Percentiles rank a stretch among this genome's conserved stretches.
Conservation (phyloP, 1,140 invertebrate species). For the Ruditapes philippinarum region DNA sequence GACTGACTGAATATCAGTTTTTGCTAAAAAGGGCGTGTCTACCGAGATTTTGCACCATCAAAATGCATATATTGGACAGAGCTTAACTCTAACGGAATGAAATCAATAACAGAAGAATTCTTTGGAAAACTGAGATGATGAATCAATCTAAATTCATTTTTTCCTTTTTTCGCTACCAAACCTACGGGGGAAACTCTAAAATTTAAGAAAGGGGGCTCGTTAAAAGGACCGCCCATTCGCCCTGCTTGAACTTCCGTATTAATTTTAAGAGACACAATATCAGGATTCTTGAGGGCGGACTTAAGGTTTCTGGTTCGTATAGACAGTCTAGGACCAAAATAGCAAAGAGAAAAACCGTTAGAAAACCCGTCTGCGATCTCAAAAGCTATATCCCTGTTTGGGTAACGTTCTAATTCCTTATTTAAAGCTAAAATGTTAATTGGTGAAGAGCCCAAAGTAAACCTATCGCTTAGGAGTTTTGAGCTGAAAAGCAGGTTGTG, state of each 20-base stretch:
- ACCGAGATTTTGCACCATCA: conserved; percentile 59
- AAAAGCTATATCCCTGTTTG: neutral
- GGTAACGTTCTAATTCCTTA: neutral
- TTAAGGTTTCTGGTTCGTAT: conserved; percentile 25
- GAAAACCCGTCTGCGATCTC: neutral
- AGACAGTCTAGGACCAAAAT: neutral
- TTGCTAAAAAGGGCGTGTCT: neutral
- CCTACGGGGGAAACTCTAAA: conserved; percentile 50
- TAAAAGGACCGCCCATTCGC: conserved; percentile 35
- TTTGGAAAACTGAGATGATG: conserved; percentile 56
- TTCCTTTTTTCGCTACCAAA: conserved; percentile 48
- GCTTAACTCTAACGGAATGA: conserved; percentile 60
- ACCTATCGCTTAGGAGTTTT: neutral
- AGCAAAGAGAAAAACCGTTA: conserved; percentile 37
- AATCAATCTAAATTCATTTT: conserved; percentile 50
- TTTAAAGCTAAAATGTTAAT: neutral
- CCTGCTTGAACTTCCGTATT: conserved; percentile 24
- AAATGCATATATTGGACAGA: conserved; percentile 63
- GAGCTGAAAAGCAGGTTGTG: neutral
- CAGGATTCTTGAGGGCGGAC: neutral
- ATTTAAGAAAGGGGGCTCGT: neutral
- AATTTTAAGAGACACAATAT: conserved; percentile 21
- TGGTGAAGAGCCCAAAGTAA: neutral
- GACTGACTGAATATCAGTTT: conserved; percentile 54
- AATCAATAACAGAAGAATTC: conserved; percentile 50